Evolutionary conservation across 2,888 invertebrate species (phyloP).

Genomic region (Melipona beecheii): DNA sequence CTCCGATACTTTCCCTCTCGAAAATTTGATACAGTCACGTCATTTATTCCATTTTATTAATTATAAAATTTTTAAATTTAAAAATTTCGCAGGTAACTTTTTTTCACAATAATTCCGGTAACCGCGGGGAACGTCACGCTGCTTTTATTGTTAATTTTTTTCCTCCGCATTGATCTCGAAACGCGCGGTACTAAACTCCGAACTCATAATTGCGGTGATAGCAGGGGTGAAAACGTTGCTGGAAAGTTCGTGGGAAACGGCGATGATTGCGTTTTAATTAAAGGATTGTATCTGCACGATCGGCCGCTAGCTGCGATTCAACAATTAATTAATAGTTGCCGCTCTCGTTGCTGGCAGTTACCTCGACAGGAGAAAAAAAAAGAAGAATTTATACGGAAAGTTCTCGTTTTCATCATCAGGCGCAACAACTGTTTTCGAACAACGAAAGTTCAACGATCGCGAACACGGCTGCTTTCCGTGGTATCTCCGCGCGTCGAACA

Average conservation of each 20-base stretch:
- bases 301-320: neutral
- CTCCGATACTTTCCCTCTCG: too few species aligned
- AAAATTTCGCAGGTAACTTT: too few species aligned
- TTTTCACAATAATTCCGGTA: neutral
- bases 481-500: neutral
- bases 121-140: neutral
- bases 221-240: neutral
- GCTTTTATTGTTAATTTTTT: neutral
- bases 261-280: slow-evolving; percentile 7
- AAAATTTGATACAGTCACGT: too few species aligned
- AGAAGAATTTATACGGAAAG: slow-evolving; percentile 4
- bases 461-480: slow-evolving; percentile 1
- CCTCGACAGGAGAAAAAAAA: too few species aligned
- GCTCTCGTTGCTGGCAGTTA: neutral
- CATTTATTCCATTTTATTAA: too few species aligned
- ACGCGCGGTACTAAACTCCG: neutral
- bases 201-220: neutral
- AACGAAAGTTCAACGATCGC: slow-evolving; percentile 26
- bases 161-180: neutral
- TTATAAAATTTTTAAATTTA: too few species aligned
- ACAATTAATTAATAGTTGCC: slow-evolving; percentile 19
- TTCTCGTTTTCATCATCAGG: slow-evolving; percentile 7
- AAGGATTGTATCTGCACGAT: neutral
- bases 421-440: neutral
- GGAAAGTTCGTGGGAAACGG: neutral